Base-by-base conservation (phyloP, 2,113 vertebrate genomes). In the Gadus macrocephalus region DNA sequence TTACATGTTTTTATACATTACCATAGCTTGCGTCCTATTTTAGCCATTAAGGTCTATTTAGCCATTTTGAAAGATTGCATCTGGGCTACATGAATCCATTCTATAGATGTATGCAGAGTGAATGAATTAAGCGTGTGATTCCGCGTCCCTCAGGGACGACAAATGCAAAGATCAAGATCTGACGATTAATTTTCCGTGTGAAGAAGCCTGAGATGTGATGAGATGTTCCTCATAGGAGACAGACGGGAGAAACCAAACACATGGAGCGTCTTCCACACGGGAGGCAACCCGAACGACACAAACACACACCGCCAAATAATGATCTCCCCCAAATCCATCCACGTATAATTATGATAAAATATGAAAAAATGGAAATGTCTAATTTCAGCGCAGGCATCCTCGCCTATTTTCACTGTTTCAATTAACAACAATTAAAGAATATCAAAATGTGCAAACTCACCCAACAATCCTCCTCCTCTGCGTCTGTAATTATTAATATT, bases 141-240 rank as follows among this genome's bases (percentile, higher is more conserved):
- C 68, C 64, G 53, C 0, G 78, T 92, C 88, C 90, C 91, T 71
- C 60, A 74, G 90, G 91, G 73, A 85, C 73, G 75, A 31, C 1
- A 55, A 81, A 82, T 86, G 75, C 77, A 67, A 83, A 55, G 4
- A 71, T 79, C 76, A 85, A 91, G 90, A 88, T 15, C 81, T 83
- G 89, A 80, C 90, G 91, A 91, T 94, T 94, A 92, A 91, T 93
- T 95, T 94, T 94, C 91, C 93, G 82, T 92, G 85, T 94, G 90
- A 93, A 87, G 80, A 88, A 89, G 86, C 80, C 84, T 82, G 92
- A 94, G 92, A 94, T 93, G 88, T 88, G 53, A 53, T 53, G 9
- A 53, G 53, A 53, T 7, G 31, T 35, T 88, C 85, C 85, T 81
- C 74, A 80, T 83, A 90, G 80, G 78, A 90, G 92, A 93, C 91